Evolutionary conservation across 2,888 invertebrate genomes (phyloP).

Genomic region (Sesamia inferens): DNA sequence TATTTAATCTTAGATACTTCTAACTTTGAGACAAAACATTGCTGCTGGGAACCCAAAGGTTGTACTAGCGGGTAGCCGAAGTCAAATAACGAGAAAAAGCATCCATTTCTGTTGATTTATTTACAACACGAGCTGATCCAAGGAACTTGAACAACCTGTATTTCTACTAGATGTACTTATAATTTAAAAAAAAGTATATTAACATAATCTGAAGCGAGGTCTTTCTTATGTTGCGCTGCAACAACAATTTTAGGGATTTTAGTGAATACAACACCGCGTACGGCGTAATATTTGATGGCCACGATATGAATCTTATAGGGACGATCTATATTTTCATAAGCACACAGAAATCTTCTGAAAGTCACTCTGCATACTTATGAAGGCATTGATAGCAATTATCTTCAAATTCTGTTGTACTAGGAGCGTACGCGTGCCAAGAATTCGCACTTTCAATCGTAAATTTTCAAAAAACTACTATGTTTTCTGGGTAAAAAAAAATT

Average conservation of each 20-base stretch:
- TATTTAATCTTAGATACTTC: not conserved
- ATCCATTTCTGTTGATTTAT: constrained; percentile 41
- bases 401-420: not conserved
- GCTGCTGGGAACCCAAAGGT: not conserved
- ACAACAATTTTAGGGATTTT: not conserved
- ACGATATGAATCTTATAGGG: not conserved
- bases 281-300: not conserved
- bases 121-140: constrained; percentile 34
- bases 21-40: not conserved
- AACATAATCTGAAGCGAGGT: constrained; percentile 40
- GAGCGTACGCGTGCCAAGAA: too few species aligned
- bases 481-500: too few species aligned
- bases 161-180: constrained; percentile 14
- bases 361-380: not conserved
- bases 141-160: constrained; percentile 45
- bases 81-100: constrained; percentile 10
- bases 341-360: not conserved
- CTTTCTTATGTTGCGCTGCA: constrained; percentile 17
- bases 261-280: not conserved
- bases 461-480: too few species aligned
- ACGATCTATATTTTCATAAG: not conserved
- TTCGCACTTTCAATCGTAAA: too few species aligned
- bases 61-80: not conserved
- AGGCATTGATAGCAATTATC: too few species aligned
- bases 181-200: constrained; percentile 21